Conservation (phyloP, 2,888 invertebrate species). For the Leptopilina syphax region DNA sequence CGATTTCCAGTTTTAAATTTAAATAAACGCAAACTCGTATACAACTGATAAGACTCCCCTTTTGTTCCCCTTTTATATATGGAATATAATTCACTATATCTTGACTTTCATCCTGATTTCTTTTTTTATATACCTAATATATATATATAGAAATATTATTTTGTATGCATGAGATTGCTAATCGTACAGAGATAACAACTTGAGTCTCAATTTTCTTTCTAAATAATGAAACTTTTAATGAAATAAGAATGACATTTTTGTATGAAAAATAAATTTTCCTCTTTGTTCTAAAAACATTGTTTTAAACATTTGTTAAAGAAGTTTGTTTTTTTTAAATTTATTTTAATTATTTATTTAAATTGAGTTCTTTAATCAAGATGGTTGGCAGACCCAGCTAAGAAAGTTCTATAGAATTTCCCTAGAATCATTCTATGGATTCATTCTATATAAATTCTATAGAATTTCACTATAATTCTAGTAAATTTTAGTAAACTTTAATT, state of each 20-base stretch:
- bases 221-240: constrained; percentile 5
- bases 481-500: too few relatives aligned
- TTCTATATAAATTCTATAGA: too few relatives aligned
- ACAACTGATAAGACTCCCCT: constrained; percentile 64
- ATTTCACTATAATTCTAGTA: too few relatives aligned
- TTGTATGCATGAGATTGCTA: constrained; percentile 36
- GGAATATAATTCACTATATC: constrained; percentile 40
- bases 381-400: too few relatives aligned
- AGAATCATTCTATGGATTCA: too few relatives aligned
- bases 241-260: constrained; percentile 43
- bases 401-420: too few relatives aligned
- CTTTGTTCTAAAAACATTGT: too few relatives aligned
- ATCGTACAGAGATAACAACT: constrained; percentile 19
- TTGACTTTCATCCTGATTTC: constrained; percentile 48
- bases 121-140: constrained; percentile 13
- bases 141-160: constrained; percentile 36
- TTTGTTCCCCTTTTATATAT: constrained; percentile 48
- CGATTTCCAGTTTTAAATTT: constrained; percentile 74
- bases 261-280: too few relatives aligned
- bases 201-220: not conserved
- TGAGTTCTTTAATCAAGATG: too few relatives aligned
- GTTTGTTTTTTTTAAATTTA: too few relatives aligned
- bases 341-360: too few relatives aligned
- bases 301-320: too few relatives aligned
- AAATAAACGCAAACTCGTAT: constrained; percentile 72